Evolutionary conservation across 2,797 vertebrate genomes (phyloP).

Genomic region (Melanotaenia nigrans): DNA sequence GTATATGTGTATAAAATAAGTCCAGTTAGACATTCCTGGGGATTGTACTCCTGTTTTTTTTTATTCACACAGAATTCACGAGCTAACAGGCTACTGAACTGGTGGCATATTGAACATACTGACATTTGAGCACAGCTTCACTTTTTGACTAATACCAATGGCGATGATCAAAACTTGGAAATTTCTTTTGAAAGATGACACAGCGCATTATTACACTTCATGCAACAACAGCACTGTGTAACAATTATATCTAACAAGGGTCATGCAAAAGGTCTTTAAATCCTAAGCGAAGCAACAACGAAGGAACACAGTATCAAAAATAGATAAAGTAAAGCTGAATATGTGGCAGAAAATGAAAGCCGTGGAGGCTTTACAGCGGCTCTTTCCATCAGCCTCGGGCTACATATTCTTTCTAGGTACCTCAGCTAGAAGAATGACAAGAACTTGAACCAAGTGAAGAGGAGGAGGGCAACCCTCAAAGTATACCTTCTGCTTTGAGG

Average conservation of each 20-base stretch:
- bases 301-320: background rate
- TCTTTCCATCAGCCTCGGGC: slow-evolving; percentile 32
- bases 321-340: slow-evolving; percentile 22
- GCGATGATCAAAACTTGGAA: no score
- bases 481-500: slow-evolving; percentile 38
- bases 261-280: no score
- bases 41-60: background rate
- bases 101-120: background rate
- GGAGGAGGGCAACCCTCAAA: slow-evolving; percentile 38
- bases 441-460: slow-evolving; percentile 35
- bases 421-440: slow-evolving; percentile 36
- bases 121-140: no score
- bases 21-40: background rate
- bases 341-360: slow-evolving; percentile 18
- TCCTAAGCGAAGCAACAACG: background rate
- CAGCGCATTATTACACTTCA: no score
- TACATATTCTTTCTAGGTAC: slow-evolving; percentile 30
- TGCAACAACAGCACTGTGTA: no score
- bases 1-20: background rate
- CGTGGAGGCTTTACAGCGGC: slow-evolving; percentile 7
- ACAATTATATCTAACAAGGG: no score
- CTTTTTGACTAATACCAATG: no score
- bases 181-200: no score
- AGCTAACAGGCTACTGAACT: background rate
- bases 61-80: background rate